Evolutionary conservation across 2,888 invertebrate genomes (phyloP).

Genomic region (Marasmarcha lunaedactyla): DNA sequence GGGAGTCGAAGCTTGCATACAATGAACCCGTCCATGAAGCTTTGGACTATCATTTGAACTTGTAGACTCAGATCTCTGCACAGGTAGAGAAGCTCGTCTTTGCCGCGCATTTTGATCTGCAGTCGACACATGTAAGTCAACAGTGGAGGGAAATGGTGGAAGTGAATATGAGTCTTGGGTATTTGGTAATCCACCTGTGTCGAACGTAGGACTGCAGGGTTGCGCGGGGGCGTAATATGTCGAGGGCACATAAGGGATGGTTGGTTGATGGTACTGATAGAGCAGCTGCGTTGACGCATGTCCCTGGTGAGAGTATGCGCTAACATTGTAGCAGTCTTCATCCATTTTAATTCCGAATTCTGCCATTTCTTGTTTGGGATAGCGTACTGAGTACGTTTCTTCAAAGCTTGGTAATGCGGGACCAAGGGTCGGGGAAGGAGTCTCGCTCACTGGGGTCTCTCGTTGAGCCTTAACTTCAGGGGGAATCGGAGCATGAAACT

Average conservation of each 20-base stretch:
- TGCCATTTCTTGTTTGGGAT: conserved; percentile 74
- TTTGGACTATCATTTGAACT: conserved; percentile 84
- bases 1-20: conserved; percentile 73
- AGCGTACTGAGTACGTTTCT: conserved; percentile 87
- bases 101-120: conserved; percentile 74
- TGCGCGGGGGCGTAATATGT: conserved; percentile 72
- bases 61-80: conserved; percentile 85
- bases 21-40: conserved; percentile 58
- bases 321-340: conserved; percentile 83
- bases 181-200: conserved; percentile 56
- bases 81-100: conserved; percentile 80
- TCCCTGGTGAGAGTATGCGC: conserved; percentile 70
- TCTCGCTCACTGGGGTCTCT: conserved; percentile 50
- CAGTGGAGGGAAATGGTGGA: conserved; percentile 77
- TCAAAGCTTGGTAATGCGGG: conserved; percentile 87
- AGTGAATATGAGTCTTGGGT: conserved; percentile 77
- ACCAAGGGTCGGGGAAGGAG: conserved; percentile 57
- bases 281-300: conserved; percentile 66
- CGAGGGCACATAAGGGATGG: conserved; percentile 66
- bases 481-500: conserved; percentile 57
- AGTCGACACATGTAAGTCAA: conserved; percentile 75
- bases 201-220: conserved; percentile 66
- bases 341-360: conserved; percentile 85
- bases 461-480: conserved; percentile 54
- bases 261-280: conserved; percentile 72